These are phyloP conservation scores for Misgurnus anguillicaudatus DNA, from an alignment of 2,113 vertebrate species.

Conservation along the genomic window DNA sequence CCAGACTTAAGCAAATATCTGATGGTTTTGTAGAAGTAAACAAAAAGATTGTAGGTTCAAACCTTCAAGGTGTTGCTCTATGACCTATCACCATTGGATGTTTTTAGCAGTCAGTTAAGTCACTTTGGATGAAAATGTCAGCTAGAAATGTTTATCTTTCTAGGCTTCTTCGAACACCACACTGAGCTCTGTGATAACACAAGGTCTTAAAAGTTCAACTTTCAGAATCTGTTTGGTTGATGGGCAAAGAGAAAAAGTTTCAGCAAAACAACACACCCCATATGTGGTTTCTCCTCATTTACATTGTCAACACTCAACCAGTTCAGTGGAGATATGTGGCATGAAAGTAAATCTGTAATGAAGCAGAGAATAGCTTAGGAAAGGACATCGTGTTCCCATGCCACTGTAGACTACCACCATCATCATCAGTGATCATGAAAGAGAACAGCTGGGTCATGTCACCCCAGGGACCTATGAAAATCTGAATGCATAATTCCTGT, in stretches of 20 bases:
- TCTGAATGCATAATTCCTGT: constrained; percentile 10
- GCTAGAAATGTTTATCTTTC: not conserved
- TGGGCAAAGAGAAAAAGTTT: not conserved
- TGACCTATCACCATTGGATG: not conserved
- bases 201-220: constrained; percentile 17
- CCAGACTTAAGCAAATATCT: too few relatives aligned
- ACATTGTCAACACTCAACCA: constrained; percentile 9
- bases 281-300: constrained; percentile 5
- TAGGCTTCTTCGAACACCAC: constrained; percentile 1
- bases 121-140: constrained; percentile 4
- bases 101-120: not conserved
- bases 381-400: constrained; percentile 26
- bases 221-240: constrained; percentile 1
- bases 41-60: not conserved
- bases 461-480: not conserved
- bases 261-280: not conserved
- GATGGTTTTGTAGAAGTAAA: not conserved
- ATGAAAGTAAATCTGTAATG: constrained; percentile 28
- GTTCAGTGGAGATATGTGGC: constrained; percentile 4
- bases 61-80: not conserved
- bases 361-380: not conserved
- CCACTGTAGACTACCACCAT: not conserved
- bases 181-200: constrained; percentile 14
- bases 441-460: constrained; percentile 44
- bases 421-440: not conserved